These are phyloP conservation scores for Nycticryphes semicollaris DNA, from an alignment of 2,113 vertebrate species.

Conservation along the genomic window DNA sequence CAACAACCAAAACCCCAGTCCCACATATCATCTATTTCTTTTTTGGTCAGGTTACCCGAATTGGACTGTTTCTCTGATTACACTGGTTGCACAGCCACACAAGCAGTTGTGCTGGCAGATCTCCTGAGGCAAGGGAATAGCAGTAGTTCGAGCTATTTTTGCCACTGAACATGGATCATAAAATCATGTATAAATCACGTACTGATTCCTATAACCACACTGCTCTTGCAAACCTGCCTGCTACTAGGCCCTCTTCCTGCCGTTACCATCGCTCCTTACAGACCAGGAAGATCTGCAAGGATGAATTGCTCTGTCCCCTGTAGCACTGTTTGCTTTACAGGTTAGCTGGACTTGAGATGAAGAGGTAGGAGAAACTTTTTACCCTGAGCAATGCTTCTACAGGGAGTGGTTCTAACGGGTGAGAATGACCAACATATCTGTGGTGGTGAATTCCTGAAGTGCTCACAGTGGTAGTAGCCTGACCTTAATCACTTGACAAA, in stretches of 20 bases:
- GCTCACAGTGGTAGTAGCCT: not conserved
- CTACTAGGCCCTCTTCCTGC: not conserved
- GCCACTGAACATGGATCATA: not conserved
- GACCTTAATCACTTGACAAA: not conserved
- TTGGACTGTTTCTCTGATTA: not conserved
- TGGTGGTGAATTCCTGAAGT: not conserved
- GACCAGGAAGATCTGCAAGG: not conserved
- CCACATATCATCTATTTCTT: not conserved
- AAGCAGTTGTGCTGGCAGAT: not conserved
- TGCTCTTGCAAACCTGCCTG: not conserved
- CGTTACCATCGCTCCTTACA: not conserved
- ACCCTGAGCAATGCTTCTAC: not conserved
- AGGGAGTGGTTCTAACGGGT: not conserved
- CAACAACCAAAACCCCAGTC: too few relatives aligned
- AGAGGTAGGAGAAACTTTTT: not conserved
- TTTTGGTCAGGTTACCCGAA: not conserved
- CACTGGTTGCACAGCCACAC: not conserved
- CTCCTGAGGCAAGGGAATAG: not conserved
- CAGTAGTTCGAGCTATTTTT: not conserved
- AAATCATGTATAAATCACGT: not conserved
- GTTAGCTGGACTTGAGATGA: not conserved
- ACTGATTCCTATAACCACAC: not conserved
- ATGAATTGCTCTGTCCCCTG: not conserved
- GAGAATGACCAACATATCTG: not conserved
- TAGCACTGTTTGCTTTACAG: not conserved